These are phyloP conservation scores for Antedon mediterranea DNA, from an alignment of 53 echinoderm and acorn worm genomes.

Conservation along the genomic window DNA sequence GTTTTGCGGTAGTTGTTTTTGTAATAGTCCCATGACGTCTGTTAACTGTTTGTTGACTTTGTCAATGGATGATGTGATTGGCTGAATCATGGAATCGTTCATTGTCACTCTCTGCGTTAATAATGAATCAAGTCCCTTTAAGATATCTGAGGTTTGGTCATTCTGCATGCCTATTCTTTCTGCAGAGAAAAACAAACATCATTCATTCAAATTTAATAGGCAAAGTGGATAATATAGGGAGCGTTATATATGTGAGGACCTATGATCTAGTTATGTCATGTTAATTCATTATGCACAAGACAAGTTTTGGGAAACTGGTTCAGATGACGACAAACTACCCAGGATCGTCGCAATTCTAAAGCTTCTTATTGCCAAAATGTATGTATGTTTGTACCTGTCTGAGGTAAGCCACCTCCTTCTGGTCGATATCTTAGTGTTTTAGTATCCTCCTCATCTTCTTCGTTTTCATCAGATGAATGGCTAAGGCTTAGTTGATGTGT, in stretches of 20 bases:
- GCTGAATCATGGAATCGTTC: conserved; percentile 14
- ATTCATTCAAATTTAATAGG: too few species aligned
- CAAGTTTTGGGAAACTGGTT: too few species aligned
- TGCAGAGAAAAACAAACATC: not conserved
- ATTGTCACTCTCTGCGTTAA: not conserved
- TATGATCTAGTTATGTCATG: too few species aligned
- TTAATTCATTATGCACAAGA: too few species aligned
- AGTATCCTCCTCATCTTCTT: not conserved
- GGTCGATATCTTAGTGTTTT: not conserved
- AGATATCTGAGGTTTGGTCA: not conserved
- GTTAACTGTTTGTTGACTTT: conserved; percentile 66
- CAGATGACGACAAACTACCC: too few species aligned
- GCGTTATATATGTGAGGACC: too few species aligned
- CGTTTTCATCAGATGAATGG: not conserved
- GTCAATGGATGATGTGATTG: conserved; percentile 37
- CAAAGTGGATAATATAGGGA: too few species aligned
- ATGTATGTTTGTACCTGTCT: too few species aligned
- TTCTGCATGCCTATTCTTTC: not conserved
- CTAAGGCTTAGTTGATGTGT: not conserved
- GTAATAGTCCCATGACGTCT: conserved; percentile 60
- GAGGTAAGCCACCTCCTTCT: not conserved
- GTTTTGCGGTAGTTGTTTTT: conserved; percentile 10
- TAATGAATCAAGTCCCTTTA: not conserved
- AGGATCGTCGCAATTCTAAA: too few species aligned
- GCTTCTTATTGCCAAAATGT: too few species aligned